Percentiles rank a stretch among this genome's conserved stretches.
Conservation (phyloP, 2,888 invertebrate genomes). For the Punctoribates punctum region DNA sequence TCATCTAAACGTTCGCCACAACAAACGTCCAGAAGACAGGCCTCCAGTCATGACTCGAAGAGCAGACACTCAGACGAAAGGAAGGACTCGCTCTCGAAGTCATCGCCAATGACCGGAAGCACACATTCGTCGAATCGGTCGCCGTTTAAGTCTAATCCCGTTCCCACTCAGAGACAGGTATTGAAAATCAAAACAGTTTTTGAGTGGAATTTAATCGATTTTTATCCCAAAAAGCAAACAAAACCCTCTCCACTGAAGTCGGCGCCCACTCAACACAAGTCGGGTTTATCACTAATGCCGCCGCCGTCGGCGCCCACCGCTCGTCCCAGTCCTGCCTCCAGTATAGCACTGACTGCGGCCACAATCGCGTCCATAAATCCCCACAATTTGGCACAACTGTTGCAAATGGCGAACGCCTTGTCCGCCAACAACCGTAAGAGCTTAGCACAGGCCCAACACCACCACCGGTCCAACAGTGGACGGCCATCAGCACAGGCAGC, state of each 20-base stretch:
- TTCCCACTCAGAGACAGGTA: conserved; percentile 20
- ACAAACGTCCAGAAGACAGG: background rate
- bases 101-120: background rate
- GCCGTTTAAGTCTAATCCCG: conserved; percentile 16
- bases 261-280: background rate
- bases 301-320: background rate
- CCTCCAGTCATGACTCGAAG: no score
- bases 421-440: background rate
- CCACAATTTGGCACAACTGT: conserved; percentile 32
- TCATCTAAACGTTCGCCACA: conserved; percentile 22
- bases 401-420: conserved; percentile 37
- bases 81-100: background rate
- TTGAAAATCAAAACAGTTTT: background rate
- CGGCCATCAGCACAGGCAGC: background rate
- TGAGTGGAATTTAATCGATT: background rate
- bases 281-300: background rate
- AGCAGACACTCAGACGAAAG: background rate
- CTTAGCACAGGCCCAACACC: no score
- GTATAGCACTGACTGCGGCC: conserved; percentile 18
- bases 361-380: conserved; percentile 9
- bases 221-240: background rate
- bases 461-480: background rate
- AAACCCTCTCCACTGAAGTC: conserved; percentile 7
- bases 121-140: background rate
- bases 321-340: background rate